Evolutionary conservation across 2,113 vertebrate genomes (phyloP).

Genomic region (Syngnathus floridae): DNA sequence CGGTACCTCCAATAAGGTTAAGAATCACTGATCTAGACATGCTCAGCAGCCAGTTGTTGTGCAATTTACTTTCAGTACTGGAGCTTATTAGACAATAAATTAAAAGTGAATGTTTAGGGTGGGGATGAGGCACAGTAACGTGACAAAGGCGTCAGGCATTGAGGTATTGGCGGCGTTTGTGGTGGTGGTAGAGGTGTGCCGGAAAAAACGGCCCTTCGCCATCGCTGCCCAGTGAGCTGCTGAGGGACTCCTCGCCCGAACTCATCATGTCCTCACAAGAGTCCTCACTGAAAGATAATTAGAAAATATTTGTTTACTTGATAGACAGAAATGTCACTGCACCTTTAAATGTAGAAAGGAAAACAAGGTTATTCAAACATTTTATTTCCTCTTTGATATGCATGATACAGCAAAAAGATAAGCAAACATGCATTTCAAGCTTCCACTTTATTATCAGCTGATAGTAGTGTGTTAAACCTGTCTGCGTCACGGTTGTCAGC

Average conservation of each 20-base stretch:
- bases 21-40: neutral
- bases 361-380: neutral
- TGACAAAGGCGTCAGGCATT: conserved; percentile 24
- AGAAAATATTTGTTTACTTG: neutral
- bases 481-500: neutral
- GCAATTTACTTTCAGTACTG: conserved; percentile 17
- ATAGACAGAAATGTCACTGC: neutral
- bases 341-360: neutral
- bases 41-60: conserved; percentile 57
- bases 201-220: conserved; percentile 83
- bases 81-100: conserved; percentile 35
- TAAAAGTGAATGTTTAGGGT: conserved; percentile 2
- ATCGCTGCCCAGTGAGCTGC: conserved; percentile 80
- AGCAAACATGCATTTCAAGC: neutral
- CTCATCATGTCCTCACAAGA: conserved; percentile 86
- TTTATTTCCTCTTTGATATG: no score
- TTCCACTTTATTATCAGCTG: conserved; percentile 1
- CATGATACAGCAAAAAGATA: neutral
- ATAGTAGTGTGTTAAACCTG: neutral
- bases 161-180: conserved; percentile 51
- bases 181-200: conserved; percentile 61
- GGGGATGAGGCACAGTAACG: conserved; percentile 25
- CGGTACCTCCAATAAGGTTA: no score
- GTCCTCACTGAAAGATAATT: conserved; percentile 76
- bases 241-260: conserved; percentile 85